phyloP scores from a whole-genome alignment of 2,888 invertebrate species.

The Pelosia muscerda region DNA sequence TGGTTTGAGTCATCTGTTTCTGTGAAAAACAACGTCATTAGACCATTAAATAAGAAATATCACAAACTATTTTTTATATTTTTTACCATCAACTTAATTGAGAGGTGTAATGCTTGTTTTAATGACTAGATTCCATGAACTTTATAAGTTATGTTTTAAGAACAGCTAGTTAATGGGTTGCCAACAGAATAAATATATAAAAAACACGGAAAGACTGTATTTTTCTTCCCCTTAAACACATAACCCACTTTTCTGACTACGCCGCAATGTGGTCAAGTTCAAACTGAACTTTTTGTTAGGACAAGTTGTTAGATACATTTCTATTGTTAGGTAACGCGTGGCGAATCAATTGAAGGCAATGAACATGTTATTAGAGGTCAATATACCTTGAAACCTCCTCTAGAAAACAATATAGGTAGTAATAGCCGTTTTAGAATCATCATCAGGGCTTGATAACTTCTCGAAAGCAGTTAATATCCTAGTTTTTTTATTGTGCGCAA shows the following conservation, averaged over 20 bases:
- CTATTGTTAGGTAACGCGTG: constrained; percentile 1
- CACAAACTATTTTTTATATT: background rate
- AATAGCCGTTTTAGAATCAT: no score
- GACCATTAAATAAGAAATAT: constrained; percentile 22
- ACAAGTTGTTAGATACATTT: background rate
- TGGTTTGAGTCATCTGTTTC: constrained; percentile 21
- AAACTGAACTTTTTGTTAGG: background rate
- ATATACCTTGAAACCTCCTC: background rate
- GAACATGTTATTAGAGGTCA: background rate
- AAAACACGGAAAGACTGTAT: background rate
- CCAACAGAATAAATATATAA: background rate
- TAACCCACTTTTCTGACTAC: background rate
- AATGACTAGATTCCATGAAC: constrained; percentile 11
- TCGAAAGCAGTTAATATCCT: background rate
- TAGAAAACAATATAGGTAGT: background rate
- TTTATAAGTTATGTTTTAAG: background rate
- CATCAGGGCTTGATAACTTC: background rate
- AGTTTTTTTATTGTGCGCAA: no score
- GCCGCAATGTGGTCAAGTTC: background rate
- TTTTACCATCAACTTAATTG: constrained; percentile 6
- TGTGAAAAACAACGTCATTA: constrained; percentile 16
- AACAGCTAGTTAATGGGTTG: background rate
- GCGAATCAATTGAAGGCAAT: constrained; percentile 2
- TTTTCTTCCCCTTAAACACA: background rate
- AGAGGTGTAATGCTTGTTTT: constrained; percentile 15